Percentiles rank a stretch among this genome's conserved stretches.
Evolutionary conservation across 2,888 invertebrate genomes (phyloP).

Genomic region (Trichogramma evanescens): DNA sequence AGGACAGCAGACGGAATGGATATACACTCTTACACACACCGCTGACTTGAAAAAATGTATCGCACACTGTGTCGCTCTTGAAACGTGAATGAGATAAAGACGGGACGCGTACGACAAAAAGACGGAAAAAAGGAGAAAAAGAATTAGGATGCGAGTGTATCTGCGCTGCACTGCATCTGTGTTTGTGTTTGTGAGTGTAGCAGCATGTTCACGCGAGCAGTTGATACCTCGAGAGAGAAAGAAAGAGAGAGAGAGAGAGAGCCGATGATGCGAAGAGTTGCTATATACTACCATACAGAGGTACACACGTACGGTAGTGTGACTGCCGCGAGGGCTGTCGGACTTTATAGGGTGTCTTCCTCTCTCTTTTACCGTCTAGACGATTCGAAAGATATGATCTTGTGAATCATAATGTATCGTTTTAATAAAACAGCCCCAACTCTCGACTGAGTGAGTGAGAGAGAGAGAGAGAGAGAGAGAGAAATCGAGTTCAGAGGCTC

Average conservation of each 20-base stretch:
- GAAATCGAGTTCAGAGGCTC: background rate
- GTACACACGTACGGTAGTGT: background rate
- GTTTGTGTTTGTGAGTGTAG: no score
- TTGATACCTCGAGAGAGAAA: slow-evolving; percentile 1
- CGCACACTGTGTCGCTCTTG: background rate
- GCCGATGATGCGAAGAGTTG: background rate
- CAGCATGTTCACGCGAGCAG: no score
- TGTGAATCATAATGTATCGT: slow-evolving; percentile 45
- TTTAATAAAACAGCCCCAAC: slow-evolving; percentile 38
- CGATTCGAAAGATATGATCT: slow-evolving; percentile 45
- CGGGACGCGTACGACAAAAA: slow-evolving; percentile 13
- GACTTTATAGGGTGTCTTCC: slow-evolving; percentile 42
- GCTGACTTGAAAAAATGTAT: slow-evolving; percentile 1
- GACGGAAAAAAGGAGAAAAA: background rate
- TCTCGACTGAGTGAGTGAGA: slow-evolving; percentile 25
- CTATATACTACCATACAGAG: no score
- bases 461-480: slow-evolving; percentile 10
- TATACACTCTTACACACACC: slow-evolving; percentile 1
- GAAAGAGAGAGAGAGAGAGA: slow-evolving; percentile 11
- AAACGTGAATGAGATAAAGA: slow-evolving; percentile 16
- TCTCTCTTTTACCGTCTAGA: slow-evolving; percentile 39
- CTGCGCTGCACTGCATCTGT: slow-evolving; percentile 1
- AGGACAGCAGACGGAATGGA: slow-evolving; percentile 7
- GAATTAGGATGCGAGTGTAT: background rate
- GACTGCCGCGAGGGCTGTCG: slow-evolving; percentile 13